A percentile compares a stretch with the other conserved stretches of the same genome.
Evolutionary conservation across 2,888 invertebrate genomes (phyloP).

Genomic region (Phoenoteleia sp.): DNA sequence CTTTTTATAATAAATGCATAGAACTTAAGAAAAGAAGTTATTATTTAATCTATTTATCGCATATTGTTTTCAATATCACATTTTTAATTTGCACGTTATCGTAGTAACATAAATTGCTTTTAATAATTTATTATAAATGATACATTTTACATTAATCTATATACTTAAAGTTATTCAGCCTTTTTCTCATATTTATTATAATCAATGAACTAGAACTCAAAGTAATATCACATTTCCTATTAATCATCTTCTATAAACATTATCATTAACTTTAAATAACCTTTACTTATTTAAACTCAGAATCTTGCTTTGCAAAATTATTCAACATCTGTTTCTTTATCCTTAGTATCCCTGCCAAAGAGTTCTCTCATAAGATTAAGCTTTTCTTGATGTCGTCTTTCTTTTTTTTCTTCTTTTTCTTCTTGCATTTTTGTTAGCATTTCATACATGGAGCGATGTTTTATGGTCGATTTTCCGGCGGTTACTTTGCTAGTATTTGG

Average conservation of each 20-base stretch:
- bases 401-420: constrained; percentile 1
- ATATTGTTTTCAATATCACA: too few species aligned
- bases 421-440: not conserved
- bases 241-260: not conserved
- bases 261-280: not conserved
- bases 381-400: constrained; percentile 14
- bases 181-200: too few species aligned
- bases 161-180: not conserved
- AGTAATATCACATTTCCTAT: too few species aligned
- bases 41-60: not conserved
- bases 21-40: too few species aligned
- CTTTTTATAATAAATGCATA: too few species aligned
- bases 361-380: not conserved
- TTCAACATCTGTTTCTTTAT: not conserved
- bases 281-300: not conserved
- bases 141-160: not conserved
- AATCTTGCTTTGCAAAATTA: not conserved
- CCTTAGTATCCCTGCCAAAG: not conserved
- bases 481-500: not conserved
- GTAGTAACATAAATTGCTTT: not conserved
- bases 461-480: not conserved
- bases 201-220: too few species aligned
- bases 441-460: not conserved
- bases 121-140: not conserved
- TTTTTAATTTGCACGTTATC: not conserved